A percentile compares a stretch with the other conserved stretches of the same genome.
Conservation (phyloP, 2,797 vertebrate genomes). For the Poeciliopsis paucimaculata region DNA sequence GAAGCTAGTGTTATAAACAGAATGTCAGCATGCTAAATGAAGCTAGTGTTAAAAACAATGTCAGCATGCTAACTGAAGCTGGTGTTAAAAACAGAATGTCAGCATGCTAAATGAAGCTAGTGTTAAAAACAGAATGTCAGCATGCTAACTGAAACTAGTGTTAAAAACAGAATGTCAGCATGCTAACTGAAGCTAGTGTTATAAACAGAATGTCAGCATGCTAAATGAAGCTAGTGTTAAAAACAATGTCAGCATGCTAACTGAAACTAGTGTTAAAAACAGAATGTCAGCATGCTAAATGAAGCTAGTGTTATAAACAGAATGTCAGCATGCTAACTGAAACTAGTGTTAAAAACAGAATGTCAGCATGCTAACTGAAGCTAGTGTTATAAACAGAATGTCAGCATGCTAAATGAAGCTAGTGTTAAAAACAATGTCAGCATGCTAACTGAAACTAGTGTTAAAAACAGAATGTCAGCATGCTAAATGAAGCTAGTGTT, state of each 20-base stretch:
- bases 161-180: too few relatives aligned
- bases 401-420: slow-evolving; percentile 3
- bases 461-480: too few relatives aligned
- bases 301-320: not conserved
- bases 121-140: slow-evolving; percentile 4
- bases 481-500: too few relatives aligned
- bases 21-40: not conserved
- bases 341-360: not conserved
- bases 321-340: slow-evolving; percentile 7
- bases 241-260: too few relatives aligned
- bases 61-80: not conserved
- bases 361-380: too few relatives aligned
- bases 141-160: too few relatives aligned
- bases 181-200: too few relatives aligned
- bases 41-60: not conserved
- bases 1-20: too few relatives aligned
- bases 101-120: not conserved
- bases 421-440: not conserved
- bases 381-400: not conserved
- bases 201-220: slow-evolving; percentile 1
- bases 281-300: too few relatives aligned
- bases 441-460: too few relatives aligned
- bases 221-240: not conserved
- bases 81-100: not conserved
- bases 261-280: too few relatives aligned